These are phyloP conservation scores for Drosophila emarginata DNA, from an alignment of 2,888 invertebrate species.

Conservation along the genomic window DNA sequence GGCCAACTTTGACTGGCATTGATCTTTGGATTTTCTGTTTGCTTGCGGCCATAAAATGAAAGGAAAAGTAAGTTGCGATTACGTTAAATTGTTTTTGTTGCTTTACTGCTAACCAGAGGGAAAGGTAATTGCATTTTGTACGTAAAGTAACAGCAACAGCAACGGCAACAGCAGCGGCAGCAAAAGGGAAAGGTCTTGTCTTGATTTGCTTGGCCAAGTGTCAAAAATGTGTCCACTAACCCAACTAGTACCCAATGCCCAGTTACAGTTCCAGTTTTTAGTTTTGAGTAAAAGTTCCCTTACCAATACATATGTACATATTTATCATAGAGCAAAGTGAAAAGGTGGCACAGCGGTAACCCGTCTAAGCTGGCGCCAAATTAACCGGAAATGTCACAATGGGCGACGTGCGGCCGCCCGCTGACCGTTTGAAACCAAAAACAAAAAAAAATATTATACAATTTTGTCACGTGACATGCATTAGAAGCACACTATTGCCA, in stretches of 20 bases:
- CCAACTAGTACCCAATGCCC: constrained; percentile 8
- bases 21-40: constrained; percentile 64
- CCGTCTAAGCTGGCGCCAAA: constrained; percentile 75
- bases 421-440: constrained; percentile 53
- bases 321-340: not conserved
- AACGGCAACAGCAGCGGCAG: constrained; percentile 37
- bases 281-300: not conserved
- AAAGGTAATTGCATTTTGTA: constrained; percentile 75
- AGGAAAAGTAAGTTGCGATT: constrained; percentile 78
- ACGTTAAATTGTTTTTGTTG: constrained; percentile 57
- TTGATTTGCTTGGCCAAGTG: constrained; percentile 73
- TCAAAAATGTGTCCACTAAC: constrained; percentile 63
- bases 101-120: constrained; percentile 58
- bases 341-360: constrained; percentile 17
- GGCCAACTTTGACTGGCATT: constrained; percentile 63
- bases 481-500: constrained; percentile 55
- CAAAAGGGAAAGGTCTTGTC: constrained; percentile 55
- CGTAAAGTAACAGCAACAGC: constrained; percentile 25
- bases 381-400: constrained; percentile 78
- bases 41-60: constrained; percentile 69
- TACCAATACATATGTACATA: too few species aligned
- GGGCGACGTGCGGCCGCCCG: constrained; percentile 78
- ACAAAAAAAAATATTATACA: too few species aligned
- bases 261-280: constrained; percentile 10
- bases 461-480: constrained; percentile 80